Evolutionary conservation across 2,113 vertebrate species (phyloP).

Genomic region (Heloderma charlesbogerti): DNA sequence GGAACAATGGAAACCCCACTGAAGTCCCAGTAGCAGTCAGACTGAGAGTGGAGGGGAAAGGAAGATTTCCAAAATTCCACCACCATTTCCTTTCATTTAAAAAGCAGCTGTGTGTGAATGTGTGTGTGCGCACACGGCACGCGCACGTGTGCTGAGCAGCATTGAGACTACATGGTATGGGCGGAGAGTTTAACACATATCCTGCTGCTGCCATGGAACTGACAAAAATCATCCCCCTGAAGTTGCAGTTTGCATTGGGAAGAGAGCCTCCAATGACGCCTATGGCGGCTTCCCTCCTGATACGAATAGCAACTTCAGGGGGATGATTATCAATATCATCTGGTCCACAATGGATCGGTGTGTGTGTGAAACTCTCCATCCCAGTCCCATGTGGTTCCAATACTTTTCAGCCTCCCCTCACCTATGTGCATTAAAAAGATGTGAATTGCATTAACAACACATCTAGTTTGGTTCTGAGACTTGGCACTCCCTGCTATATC

Average conservation of each 20-base stretch:
- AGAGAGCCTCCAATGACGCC: too few species aligned
- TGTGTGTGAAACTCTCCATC: neutral
- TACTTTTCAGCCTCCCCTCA: neutral
- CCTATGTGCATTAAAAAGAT: neutral
- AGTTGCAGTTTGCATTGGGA: neutral
- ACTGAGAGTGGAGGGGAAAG: neutral
- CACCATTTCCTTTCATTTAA: neutral
- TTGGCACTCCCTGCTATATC: neutral
- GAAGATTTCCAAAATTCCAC: neutral
- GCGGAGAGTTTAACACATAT: too few species aligned
- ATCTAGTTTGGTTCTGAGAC: neutral
- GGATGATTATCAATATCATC: neutral
- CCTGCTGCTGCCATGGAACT: neutral
- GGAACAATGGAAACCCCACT: neutral
- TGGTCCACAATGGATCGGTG: neutral
- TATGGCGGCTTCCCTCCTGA: too few species aligned
- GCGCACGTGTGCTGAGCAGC: too few species aligned
- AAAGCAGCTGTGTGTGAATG: too few species aligned
- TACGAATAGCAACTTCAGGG: too few species aligned
- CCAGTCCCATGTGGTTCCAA: neutral
- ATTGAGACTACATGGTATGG: too few species aligned
- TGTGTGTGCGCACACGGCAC: too few species aligned
- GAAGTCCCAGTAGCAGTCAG: neutral
- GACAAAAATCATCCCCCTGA: neutral
- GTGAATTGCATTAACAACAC: neutral